A percentile compares a stretch with the other conserved stretches of the same genome.
Evolutionary conservation across 2,888 invertebrate species (phyloP).

Genomic region (Merodon equestris): DNA sequence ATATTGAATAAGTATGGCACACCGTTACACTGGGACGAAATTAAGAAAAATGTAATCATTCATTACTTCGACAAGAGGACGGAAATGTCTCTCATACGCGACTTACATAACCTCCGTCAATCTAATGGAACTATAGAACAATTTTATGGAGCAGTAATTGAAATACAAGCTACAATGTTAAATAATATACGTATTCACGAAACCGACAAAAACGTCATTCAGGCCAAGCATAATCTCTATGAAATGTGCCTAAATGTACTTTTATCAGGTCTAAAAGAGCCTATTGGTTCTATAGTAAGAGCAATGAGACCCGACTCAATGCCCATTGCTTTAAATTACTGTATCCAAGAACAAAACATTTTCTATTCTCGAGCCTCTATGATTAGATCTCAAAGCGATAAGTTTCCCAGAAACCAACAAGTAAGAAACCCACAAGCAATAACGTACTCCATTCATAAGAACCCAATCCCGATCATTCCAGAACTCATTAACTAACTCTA

Average conservation of each 20-base stretch:
- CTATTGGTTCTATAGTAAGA: slow-evolving; percentile 26
- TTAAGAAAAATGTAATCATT: slow-evolving; percentile 18
- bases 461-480: neutral
- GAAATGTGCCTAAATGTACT: slow-evolving; percentile 46
- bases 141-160: slow-evolving; percentile 37
- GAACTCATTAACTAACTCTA: neutral
- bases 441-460: slow-evolving; percentile 5
- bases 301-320: slow-evolving; percentile 32
- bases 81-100: slow-evolving; percentile 26
- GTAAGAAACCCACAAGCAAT: neutral
- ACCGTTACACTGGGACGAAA: slow-evolving; percentile 23
- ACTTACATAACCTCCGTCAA: slow-evolving; percentile 23
- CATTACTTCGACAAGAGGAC: slow-evolving; percentile 38
- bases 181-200: slow-evolving; percentile 45
- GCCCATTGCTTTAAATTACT: slow-evolving; percentile 27
- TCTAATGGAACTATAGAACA: slow-evolving; percentile 16
- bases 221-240: slow-evolving; percentile 24
- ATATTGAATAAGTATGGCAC: slow-evolving; percentile 48
- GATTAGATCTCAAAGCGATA: no score
- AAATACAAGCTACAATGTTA: slow-evolving; percentile 40
- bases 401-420: neutral
- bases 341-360: slow-evolving; percentile 49
- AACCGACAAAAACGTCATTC: slow-evolving; percentile 5
- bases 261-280: slow-evolving; percentile 33
- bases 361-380: slow-evolving; percentile 14